Percentiles rank a stretch among this genome's conserved stretches.
Evolutionary conservation across 2,888 invertebrate species (phyloP).

Genomic region (Tipula unca): DNA sequence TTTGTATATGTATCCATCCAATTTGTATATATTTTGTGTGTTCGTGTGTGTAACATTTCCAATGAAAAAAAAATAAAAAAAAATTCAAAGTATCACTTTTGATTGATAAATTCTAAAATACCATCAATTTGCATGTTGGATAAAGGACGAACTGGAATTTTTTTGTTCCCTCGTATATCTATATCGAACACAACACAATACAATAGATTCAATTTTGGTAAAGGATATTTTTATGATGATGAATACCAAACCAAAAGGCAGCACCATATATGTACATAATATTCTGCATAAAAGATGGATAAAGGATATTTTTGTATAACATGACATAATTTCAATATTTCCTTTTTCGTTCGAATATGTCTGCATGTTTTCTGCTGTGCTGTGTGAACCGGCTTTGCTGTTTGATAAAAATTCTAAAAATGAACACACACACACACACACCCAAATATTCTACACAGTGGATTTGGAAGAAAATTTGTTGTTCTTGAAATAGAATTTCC

Average conservation of each 20-base stretch:
- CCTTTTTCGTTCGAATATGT: background rate
- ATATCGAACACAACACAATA: background rate
- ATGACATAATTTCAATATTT: background rate
- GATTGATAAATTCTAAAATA: background rate
- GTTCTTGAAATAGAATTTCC: background rate
- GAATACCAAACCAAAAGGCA: background rate
- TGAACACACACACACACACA: background rate
- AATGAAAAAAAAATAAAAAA: background rate
- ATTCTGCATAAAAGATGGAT: background rate
- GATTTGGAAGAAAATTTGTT: background rate
- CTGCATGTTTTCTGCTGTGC: background rate
- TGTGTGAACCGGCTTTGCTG: background rate
- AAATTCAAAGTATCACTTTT: background rate
- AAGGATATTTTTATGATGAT: background rate
- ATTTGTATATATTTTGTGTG: no score
- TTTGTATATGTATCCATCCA: no score
- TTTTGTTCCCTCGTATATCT: background rate
- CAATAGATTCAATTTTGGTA: background rate
- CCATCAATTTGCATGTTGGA: background rate
- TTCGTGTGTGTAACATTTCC: no score
- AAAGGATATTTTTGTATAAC: background rate
- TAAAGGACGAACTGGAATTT: background rate
- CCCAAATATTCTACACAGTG: background rate
- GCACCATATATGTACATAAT: background rate
- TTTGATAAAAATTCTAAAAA: background rate